Evolutionary conservation across 1,140 invertebrate genomes (phyloP).

Genomic region (Bombus superbus): DNA sequence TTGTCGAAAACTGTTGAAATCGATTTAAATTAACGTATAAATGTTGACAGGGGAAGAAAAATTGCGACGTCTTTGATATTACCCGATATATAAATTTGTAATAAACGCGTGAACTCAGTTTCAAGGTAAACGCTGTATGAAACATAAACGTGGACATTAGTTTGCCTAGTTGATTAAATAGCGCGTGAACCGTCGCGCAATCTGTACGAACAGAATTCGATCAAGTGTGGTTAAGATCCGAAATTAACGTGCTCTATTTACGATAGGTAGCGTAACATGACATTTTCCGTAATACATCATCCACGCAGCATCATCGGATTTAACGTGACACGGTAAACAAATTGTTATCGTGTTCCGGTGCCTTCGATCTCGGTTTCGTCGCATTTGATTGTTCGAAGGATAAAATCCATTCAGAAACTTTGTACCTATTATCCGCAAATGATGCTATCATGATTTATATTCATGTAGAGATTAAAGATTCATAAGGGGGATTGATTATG

Average conservation of each 20-base stretch:
- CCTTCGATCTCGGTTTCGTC: background rate
- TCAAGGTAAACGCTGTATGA: background rate
- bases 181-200: background rate
- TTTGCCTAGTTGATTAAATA: background rate
- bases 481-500: slow-evolving; percentile 35
- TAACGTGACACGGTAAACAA: background rate
- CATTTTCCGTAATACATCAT: background rate
- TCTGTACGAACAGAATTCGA: background rate
- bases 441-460: slow-evolving; percentile 28
- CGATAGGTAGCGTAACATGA: background rate
- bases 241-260: slow-evolving; percentile 19
- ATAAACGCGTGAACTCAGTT: no score
- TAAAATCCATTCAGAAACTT: background rate
- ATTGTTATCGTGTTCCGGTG: background rate
- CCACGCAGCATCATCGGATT: background rate
- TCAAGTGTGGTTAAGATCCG: background rate
- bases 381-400: background rate
- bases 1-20: no score
- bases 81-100: no score
- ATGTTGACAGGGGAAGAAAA: no score
- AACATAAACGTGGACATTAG: background rate
- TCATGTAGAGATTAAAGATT: slow-evolving; percentile 39
- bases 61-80: no score
- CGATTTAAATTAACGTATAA: no score
- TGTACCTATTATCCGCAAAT: background rate